Evolutionary conservation across 2,797 vertebrate species (phyloP), one percentile per base, ranked within the genome.

Genomic region (Microctenopoma steveboyesi): DNA sequence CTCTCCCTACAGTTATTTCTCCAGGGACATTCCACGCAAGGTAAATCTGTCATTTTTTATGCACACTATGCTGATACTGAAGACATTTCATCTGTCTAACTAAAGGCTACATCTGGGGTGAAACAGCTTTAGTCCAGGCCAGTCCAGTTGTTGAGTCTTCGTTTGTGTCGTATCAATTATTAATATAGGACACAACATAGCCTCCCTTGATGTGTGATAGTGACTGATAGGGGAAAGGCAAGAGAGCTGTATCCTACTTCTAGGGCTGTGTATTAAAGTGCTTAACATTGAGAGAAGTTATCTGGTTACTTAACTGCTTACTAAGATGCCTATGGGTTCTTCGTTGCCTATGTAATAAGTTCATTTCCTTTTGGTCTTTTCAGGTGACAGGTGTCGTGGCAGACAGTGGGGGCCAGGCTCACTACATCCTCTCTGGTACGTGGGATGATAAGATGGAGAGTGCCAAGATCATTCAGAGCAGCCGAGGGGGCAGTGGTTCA

Each of bases 381-480:
- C 81, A 99, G 98, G 98, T 99, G 51, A 97, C 97, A 0, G 98
- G 97, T 3, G 95, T 98, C 79, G 97, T 99, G 86, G 88, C 92
- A 1, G 97, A 99, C 74, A 87, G 91, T 0, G 80, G 88, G 0
- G 94, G 96, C 27, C 96, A 95, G 88, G 95, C 96, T 50, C 95
- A 98, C 83, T 99, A 96, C 74, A 91, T 95, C 65, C 93, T 99
- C 30, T 93, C 96, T 57, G 98, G 98, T 12, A 99, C 98, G 0
- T 99, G 98, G 98, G 98, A 99, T 2, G 98, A 99, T 78, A 96
- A 97, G 86, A 98, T 99, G 79, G 97, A 99, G 82, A 98, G 95
- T 67, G 93, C 96, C 76, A 96, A 95, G 89, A 95, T 97, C 16
- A 63, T 93, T 0, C 91, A 92, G 58, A 95, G 94, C 83, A 94